Evolutionary conservation across 2,888 invertebrate species (phyloP).

Genomic region (Netelia inedita): DNA sequence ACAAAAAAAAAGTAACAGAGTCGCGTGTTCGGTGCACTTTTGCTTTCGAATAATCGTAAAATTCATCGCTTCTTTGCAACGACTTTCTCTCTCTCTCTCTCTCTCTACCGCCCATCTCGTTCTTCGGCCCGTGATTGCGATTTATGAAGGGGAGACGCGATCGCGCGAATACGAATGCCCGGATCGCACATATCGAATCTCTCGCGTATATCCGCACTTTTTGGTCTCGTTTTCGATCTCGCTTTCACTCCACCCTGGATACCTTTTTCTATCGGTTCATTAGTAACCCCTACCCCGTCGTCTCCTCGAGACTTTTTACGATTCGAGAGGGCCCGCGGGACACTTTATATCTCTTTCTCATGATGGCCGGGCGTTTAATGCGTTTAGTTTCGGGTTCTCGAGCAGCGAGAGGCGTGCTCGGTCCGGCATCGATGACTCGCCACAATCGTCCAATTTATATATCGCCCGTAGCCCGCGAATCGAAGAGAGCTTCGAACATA

Average conservation of each 20-base stretch:
- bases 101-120: slow-evolving; percentile 9
- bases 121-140: slow-evolving; percentile 77
- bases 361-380: slow-evolving; percentile 19
- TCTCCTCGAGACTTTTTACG: background rate
- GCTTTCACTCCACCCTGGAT: slow-evolving; percentile 67
- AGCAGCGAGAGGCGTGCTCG: background rate
- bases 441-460: slow-evolving; percentile 70
- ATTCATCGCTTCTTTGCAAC: slow-evolving; percentile 46
- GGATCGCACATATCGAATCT: slow-evolving; percentile 7
- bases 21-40: slow-evolving; percentile 42
- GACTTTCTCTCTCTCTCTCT: slow-evolving; percentile 24
- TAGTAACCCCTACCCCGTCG: slow-evolving; percentile 67
- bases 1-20: no score
- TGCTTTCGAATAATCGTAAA: slow-evolving; percentile 76
- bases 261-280: slow-evolving; percentile 79
- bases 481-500: slow-evolving; percentile 20
- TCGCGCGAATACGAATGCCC: slow-evolving; percentile 24
- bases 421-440: slow-evolving; percentile 57
- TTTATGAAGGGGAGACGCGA: slow-evolving; percentile 75
- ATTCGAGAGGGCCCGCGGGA: slow-evolving; percentile 43
- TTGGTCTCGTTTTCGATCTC: slow-evolving; percentile 23
- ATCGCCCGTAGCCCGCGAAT: slow-evolving; percentile 31
- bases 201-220: slow-evolving; percentile 44
- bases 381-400: slow-evolving; percentile 56
- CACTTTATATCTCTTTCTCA: slow-evolving; percentile 44